Base-by-base conservation (phyloP, 2,113 vertebrate species). In the Labeo catla region DNA sequence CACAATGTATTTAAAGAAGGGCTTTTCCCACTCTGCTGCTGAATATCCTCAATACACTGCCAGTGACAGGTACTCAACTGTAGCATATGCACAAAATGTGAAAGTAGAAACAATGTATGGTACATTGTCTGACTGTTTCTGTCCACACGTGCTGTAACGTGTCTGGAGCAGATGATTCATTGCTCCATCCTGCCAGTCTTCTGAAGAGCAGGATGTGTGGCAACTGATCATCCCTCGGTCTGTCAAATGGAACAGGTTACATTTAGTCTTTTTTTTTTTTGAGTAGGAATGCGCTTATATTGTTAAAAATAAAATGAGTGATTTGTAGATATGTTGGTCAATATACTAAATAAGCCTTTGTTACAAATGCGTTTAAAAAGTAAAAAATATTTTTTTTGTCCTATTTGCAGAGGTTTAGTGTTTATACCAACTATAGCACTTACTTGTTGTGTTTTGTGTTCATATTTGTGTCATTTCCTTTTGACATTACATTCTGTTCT, bases 331-430 rank as follows among this genome's bases (percentile, higher is more conserved):
- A 68, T 83, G 76, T 78, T 43, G 57, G 21, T 65, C 21, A 79
- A 74, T 82, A 83, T 85, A 78, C 84, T 88, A 45, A 86, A 76
- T 74, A 86, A 86, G 28, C 34, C 76, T 78, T 59, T 39, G 52
- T 39, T 39, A 63, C 39, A 80, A 45, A 59, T 45, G 82, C 77
- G 87, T 86, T 88, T 81, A 86, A 84, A 76, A 78, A 68, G 78
- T 70, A 80, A 88, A 90, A 81, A 66, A 34, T 84, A 81, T 39
- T 81, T 81, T 54, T 72, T 81, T 54, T 72, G 52, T 77, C 63
- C 79, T 78, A 45, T 89, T 36, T 87, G 47, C 23, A 49, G 16
- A 23, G 23, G 36, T 74, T 81, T 54, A 12, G 76, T 79, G 52
- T 79, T 59, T 43, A 4, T 78, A 39, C 8, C 52, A 80, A 45